phyloP scores from a whole-genome alignment of 2,113 vertebrate species.

The Triplophysa dalaica region DNA sequence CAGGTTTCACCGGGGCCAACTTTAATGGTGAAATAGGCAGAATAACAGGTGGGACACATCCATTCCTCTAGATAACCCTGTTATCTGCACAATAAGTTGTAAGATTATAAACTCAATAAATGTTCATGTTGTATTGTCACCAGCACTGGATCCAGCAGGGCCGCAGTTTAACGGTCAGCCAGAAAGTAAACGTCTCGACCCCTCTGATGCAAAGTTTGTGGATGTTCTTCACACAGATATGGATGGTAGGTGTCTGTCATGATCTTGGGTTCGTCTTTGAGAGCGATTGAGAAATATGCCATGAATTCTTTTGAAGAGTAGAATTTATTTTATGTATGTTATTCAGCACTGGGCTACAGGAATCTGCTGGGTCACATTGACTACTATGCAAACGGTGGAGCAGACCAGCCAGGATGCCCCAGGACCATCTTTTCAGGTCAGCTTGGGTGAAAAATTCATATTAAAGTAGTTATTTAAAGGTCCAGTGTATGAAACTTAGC shows the following conservation, averaged over 20 bases:
- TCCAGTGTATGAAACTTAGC: background rate
- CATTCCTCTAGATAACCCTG: background rate
- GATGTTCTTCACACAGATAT: constrained; percentile 90
- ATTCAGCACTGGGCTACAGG: constrained; percentile 80
- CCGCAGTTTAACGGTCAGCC: constrained; percentile 74
- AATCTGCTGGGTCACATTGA: constrained; percentile 86
- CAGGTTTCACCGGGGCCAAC: constrained; percentile 86
- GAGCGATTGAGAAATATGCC: no score
- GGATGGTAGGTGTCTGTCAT: constrained; percentile 71
- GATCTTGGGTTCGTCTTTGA: background rate
- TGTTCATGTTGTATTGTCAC: background rate
- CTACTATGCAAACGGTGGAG: constrained; percentile 90
- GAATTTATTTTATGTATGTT: background rate
- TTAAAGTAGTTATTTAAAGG: background rate
- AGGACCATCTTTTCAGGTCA: constrained; percentile 84
- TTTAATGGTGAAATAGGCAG: constrained; percentile 83
- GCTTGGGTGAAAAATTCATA: background rate
- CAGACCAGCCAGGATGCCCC: constrained; percentile 90
- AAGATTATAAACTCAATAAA: background rate
- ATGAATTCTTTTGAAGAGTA: background rate
- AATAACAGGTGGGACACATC: constrained; percentile 78
- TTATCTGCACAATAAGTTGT: background rate
- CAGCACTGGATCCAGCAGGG: constrained; percentile 92
- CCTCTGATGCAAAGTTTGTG: constrained; percentile 85
- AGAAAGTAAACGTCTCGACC: constrained; percentile 75